Conservation (phyloP, 2,888 invertebrate species). For the Pelosia muscerda region DNA sequence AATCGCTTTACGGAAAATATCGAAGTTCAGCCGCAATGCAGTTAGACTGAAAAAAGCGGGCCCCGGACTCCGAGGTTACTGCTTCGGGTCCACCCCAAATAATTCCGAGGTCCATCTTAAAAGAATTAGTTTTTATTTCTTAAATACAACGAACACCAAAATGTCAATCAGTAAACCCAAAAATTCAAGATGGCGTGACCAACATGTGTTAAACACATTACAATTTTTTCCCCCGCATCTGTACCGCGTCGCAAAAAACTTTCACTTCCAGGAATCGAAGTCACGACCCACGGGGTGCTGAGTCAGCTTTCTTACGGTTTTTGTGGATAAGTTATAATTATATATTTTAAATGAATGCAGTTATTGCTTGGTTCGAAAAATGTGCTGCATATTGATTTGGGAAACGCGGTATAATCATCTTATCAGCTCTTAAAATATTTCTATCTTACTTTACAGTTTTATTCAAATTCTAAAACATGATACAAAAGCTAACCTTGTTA, state of each 20-base stretch:
- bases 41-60: no score
- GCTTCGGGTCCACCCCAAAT: no score
- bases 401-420: no score
- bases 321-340: constrained; percentile 7
- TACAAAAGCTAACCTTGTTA: no score
- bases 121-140: not conserved
- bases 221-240: constrained; percentile 32
- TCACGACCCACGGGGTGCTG: constrained; percentile 24
- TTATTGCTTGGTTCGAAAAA: not conserved
- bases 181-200: constrained; percentile 35
- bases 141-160: not conserved
- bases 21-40: no score
- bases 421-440: no score
- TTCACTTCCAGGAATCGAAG: constrained; percentile 67
- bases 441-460: no score
- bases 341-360: not conserved
- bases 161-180: constrained; percentile 24
- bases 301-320: constrained; percentile 19
- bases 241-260: constrained; percentile 57
- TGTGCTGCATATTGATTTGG: no score
- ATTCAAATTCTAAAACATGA: no score
- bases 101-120: not conserved
- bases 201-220: constrained; percentile 51
- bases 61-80: no score
- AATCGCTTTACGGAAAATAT: no score